Conservation (phyloP, 2,113 vertebrate genomes). For the Mystacornis crossleyi region DNA sequence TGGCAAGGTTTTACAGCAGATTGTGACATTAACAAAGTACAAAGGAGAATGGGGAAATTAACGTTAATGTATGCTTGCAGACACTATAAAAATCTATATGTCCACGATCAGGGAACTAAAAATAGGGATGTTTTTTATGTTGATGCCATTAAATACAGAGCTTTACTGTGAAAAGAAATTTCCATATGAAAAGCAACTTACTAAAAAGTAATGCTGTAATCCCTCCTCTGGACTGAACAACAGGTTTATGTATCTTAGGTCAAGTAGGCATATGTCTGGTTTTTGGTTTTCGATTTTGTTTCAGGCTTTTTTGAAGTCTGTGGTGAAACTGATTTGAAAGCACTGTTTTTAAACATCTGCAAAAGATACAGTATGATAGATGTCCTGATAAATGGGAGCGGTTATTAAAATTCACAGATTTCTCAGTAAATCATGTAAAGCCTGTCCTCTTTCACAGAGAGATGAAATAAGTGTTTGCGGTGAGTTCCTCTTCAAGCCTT, state of each 20-base stretch:
- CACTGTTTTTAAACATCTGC: constrained; percentile 75
- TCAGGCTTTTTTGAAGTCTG: constrained; percentile 65
- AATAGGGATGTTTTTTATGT: constrained; percentile 77
- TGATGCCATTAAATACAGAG: constrained; percentile 79
- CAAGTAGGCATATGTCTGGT: constrained; percentile 80
- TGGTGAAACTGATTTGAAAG: constrained; percentile 74
- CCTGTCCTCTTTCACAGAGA: constrained; percentile 10
- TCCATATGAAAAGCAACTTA: constrained; percentile 84
- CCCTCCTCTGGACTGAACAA: constrained; percentile 76
- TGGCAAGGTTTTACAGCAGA: constrained; percentile 83
- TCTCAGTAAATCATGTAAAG: constrained; percentile 60
- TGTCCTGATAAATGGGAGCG: constrained; percentile 38
- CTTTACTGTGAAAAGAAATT: constrained; percentile 80
- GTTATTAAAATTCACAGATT: constrained; percentile 76
- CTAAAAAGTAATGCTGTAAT: constrained; percentile 79
- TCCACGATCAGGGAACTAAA: constrained; percentile 79
- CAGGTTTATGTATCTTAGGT: constrained; percentile 81
- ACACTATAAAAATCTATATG: constrained; percentile 83
- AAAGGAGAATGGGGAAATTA: constrained; percentile 82
- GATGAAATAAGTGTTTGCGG: neutral
- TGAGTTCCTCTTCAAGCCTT: neutral
- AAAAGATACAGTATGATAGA: constrained; percentile 64
- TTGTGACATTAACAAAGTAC: constrained; percentile 86
- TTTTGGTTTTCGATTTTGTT: constrained; percentile 69
- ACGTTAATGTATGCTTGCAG: constrained; percentile 81